Base-by-base conservation (phyloP, 1,140 invertebrate species). In the Stegodyphus dumicola region DNA sequence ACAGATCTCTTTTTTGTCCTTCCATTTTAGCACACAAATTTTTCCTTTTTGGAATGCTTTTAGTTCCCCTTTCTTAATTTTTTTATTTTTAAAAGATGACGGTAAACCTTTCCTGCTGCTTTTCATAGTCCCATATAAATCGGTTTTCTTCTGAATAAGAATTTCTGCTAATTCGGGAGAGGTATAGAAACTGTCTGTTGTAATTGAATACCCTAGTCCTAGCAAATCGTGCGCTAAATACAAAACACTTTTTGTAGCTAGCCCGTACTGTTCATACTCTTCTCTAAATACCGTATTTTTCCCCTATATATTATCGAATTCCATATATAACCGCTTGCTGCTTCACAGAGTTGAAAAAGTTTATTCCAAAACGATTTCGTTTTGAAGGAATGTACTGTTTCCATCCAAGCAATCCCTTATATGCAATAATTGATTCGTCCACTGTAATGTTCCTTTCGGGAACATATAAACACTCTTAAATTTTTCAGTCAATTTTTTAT, bases 351-450 rank as follows among this genome's bases (percentile, higher is more conserved):
- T 33, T 73, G 18, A 73, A 7, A 73, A 7, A 73, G 7, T 73
- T 73, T 73, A 73, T 52, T 6, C 70, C 70, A 49, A 73, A 73
- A 48, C 70, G 17, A 6, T 6, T 33, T 52, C 70, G 33, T 51
- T 73, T 73, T 6, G 13, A 48, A 7, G 70, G 70, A 73, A 73
- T 73, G 48, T 51, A 73, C 49, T 73, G 70, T 17, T 73, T 73
- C 70, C 70, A 73, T 11, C 70, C 70, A 7, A 51, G 48, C 7
- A 48, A 13, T 5, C 70, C n/a, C 7, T 73, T 73, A 73, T 73
- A 49, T 48, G 70, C 70, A 11, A 73, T 11, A 7, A 52, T 9
- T 7, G 70, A 73, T 49, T 73, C 70, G n/a, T 73, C 70, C 6
- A 73, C 66, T 51, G 33, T 48, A 48, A 73, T 33, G 7, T 73